phyloP scores from a whole-genome alignment of 2,888 invertebrate species.

The Ennomos quercinarius region DNA sequence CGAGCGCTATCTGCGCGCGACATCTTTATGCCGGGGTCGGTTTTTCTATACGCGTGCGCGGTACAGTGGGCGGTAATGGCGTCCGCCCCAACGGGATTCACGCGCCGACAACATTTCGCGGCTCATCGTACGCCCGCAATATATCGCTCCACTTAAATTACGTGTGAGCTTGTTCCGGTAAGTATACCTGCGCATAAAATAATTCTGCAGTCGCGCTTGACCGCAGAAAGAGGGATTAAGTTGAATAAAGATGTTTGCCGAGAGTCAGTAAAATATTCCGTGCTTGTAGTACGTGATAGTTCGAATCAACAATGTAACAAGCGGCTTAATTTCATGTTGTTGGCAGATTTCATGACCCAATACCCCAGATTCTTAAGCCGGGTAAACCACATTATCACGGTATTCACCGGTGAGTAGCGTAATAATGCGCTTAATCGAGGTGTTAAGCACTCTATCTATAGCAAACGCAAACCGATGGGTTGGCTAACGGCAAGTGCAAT shows the following conservation, averaged over 20 bases:
- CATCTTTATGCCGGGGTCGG: conserved; percentile 76
- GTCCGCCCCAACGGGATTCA: conserved; percentile 82
- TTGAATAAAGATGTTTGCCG: conserved; percentile 16
- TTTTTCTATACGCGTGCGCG: conserved; percentile 76
- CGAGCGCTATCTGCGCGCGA: conserved; percentile 74
- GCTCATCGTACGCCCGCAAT: conserved; percentile 81
- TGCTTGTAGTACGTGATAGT: conserved; percentile 26
- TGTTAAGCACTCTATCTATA: conserved; percentile 62
- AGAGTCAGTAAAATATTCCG: conserved; percentile 6
- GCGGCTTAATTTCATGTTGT: conserved; percentile 46
- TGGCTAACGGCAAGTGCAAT: conserved; percentile 64
- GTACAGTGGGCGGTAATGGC: conserved; percentile 81
- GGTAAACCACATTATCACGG: conserved; percentile 51
- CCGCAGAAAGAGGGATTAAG: conserved; percentile 38
- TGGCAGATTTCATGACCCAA: conserved; percentile 53
- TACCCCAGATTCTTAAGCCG: conserved; percentile 47
- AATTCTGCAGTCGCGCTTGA: conserved; percentile 46
- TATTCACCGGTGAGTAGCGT: conserved; percentile 54
- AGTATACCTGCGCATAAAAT: conserved; percentile 65
- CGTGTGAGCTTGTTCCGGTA: conserved; percentile 79
- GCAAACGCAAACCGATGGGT: too few relatives aligned
- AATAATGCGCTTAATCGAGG: conserved; percentile 59
- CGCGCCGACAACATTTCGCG: conserved; percentile 80
- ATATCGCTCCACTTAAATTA: conserved; percentile 81
- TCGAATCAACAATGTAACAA: conserved; percentile 38